Conservation (phyloP, 2,113 vertebrate genomes). For the Copsychus sechellarum region DNA sequence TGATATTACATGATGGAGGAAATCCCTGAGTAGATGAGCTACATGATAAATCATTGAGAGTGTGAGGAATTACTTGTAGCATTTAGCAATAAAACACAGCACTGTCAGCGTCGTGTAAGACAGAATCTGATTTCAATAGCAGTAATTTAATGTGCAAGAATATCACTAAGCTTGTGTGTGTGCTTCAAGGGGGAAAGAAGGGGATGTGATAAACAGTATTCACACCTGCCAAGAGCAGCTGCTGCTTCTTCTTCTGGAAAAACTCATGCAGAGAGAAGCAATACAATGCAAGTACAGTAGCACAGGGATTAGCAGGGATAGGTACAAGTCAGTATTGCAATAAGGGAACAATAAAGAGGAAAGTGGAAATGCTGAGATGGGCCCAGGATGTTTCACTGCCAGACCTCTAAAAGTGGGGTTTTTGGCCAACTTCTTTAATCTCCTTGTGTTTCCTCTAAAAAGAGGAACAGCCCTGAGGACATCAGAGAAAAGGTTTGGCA, state of each 20-base stretch:
- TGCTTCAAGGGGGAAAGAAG: neutral
- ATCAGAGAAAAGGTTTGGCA: neutral
- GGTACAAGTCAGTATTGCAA: fast-evolving
- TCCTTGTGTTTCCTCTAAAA: neutral
- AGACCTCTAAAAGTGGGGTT: neutral
- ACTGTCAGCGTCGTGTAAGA: neutral
- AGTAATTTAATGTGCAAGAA: slow-evolving; percentile 3
- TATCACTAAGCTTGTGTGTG: neutral
- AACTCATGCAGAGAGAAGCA: neutral
- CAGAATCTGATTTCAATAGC: slow-evolving; percentile 3
- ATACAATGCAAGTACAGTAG: neutral
- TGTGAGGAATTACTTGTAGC: slow-evolving; percentile 17
- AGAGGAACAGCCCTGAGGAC: neutral
- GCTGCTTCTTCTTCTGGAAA: neutral
- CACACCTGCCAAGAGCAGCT: slow-evolving; percentile 15
- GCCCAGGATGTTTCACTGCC: neutral
- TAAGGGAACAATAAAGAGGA: neutral
- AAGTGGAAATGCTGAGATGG: neutral
- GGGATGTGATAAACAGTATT: neutral
- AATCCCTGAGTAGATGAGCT: slow-evolving; percentile 24
- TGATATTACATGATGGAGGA: neutral
- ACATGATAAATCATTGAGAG: neutral
- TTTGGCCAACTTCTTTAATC: neutral
- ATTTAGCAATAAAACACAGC: slow-evolving; percentile 8
- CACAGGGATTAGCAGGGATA: neutral